phyloP scores from a whole-genome alignment of 1,140 invertebrate species.

The Chelonus insularis region DNA sequence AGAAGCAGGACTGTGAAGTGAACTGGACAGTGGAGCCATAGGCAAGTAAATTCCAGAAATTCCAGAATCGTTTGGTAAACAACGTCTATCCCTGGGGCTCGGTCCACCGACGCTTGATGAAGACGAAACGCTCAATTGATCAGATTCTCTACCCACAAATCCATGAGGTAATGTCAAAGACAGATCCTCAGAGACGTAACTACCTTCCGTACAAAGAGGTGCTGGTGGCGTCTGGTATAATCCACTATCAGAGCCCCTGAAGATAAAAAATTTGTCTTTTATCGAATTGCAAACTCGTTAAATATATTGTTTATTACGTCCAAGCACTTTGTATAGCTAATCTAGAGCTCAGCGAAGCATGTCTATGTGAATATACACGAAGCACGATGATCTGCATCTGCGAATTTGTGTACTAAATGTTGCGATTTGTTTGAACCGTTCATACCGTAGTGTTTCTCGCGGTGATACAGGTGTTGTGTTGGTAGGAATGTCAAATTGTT shows the following conservation, averaged over 20 bases:
- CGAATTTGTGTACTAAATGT: slow-evolving; percentile 1
- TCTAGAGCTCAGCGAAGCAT: neutral
- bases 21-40: slow-evolving; percentile 60
- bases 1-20: slow-evolving; percentile 53
- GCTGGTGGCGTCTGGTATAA: slow-evolving; percentile 63
- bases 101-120: slow-evolving; percentile 60
- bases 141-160: slow-evolving; percentile 54
- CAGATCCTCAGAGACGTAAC: slow-evolving; percentile 63
- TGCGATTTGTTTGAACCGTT: slow-evolving; percentile 17
- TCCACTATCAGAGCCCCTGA: slow-evolving; percentile 63
- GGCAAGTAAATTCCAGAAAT: slow-evolving; percentile 60
- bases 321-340: neutral
- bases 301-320: neutral
- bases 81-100: slow-evolving; percentile 57
- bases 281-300: neutral
- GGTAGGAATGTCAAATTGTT: slow-evolving; percentile 54
- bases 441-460: slow-evolving; percentile 55
- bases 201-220: slow-evolving; percentile 60
- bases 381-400: neutral
- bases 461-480: slow-evolving; percentile 54
- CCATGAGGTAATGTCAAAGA: slow-evolving; percentile 54
- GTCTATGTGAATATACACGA: neutral
- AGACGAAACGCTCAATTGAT: slow-evolving; percentile 62
- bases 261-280: slow-evolving; percentile 35
- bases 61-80: slow-evolving; percentile 51